A percentile compares a stretch with the other conserved stretches of the same genome.
These are phyloP conservation scores for Papilio xuthus DNA, from an alignment of 1,140 invertebrate genomes.

Conservation along the genomic window DNA sequence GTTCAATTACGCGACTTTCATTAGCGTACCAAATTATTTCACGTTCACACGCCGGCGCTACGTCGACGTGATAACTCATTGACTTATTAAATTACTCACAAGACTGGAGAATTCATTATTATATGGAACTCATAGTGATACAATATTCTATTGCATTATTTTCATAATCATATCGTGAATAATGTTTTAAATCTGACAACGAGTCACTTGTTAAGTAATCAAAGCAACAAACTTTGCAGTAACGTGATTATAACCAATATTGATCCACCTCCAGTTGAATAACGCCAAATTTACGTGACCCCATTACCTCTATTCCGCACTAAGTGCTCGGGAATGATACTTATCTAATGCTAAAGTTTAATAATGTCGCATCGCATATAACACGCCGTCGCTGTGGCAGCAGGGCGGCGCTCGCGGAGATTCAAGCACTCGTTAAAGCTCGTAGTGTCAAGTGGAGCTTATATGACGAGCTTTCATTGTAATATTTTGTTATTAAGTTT, in stretches of 20 bases:
- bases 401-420: not conserved
- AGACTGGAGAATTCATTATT: not conserved
- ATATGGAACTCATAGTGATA: not conserved
- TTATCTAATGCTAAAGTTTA: slow-evolving; percentile 5
- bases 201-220: not conserved
- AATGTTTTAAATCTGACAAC: not conserved
- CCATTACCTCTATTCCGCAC: not conserved
- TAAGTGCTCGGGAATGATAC: not conserved
- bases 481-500: slow-evolving; percentile 4
- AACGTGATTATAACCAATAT: not conserved
- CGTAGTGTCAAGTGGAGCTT: slow-evolving; percentile 6
- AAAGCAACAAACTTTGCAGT: no score
- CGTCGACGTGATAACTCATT: not conserved
- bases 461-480: slow-evolving; percentile 4
- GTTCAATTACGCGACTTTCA: slow-evolving; percentile 21
- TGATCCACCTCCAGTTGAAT: not conserved
- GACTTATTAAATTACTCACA: slow-evolving; percentile 23
- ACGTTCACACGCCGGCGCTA: not conserved
- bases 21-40: slow-evolving; percentile 18
- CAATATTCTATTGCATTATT: not conserved
- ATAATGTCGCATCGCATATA: not conserved
- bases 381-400: not conserved
- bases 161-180: not conserved
- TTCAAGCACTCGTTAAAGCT: slow-evolving; percentile 1
- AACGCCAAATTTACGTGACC: slow-evolving; percentile 21